Evolutionary conservation across 2,888 invertebrate genomes (phyloP).

Genomic region (Scaptomyza polygonia): DNA sequence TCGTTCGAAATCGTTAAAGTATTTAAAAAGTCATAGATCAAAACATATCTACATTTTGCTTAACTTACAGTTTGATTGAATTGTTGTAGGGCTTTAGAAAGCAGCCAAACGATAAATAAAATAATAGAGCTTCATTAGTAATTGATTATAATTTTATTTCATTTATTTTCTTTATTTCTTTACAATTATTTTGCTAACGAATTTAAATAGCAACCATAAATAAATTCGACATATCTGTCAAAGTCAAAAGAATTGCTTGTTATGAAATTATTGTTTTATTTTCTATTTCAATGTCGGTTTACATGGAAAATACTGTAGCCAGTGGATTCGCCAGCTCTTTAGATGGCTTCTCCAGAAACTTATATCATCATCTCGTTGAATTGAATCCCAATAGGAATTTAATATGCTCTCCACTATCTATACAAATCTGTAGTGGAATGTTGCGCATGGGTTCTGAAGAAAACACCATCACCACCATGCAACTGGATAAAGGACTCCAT

Average conservation of each 20-base stretch:
- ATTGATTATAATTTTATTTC: too few species aligned
- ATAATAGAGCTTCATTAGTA: too few species aligned
- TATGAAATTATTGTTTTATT: not conserved
- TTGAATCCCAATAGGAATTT: slow-evolving; percentile 34
- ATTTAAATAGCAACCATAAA: not conserved
- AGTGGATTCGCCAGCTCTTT: slow-evolving; percentile 19
- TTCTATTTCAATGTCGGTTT: not conserved
- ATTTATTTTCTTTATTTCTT: too few species aligned
- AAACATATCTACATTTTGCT: slow-evolving; percentile 9
- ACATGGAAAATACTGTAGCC: not conserved
- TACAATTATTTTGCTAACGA: too few species aligned
- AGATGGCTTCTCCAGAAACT: slow-evolving; percentile 32
- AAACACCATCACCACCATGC: slow-evolving; percentile 29
- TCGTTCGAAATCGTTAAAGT: slow-evolving; percentile 35
- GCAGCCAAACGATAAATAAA: slow-evolving; percentile 3
- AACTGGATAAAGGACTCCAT: slow-evolving; percentile 45
- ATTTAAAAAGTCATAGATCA: slow-evolving; percentile 40
- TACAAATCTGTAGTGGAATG: slow-evolving; percentile 51
- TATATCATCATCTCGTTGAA: slow-evolving; percentile 29
- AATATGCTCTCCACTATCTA: slow-evolving; percentile 52
- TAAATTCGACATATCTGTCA: slow-evolving; percentile 15
- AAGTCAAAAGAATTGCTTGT: not conserved
- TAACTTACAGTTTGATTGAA: slow-evolving; percentile 52
- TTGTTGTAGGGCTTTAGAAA: slow-evolving; percentile 11
- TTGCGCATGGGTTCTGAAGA: slow-evolving; percentile 46